These are phyloP conservation scores for Antechinus stuartii DNA, from an alignment of 2,113 vertebrate species.

Conservation along the genomic window DNA sequence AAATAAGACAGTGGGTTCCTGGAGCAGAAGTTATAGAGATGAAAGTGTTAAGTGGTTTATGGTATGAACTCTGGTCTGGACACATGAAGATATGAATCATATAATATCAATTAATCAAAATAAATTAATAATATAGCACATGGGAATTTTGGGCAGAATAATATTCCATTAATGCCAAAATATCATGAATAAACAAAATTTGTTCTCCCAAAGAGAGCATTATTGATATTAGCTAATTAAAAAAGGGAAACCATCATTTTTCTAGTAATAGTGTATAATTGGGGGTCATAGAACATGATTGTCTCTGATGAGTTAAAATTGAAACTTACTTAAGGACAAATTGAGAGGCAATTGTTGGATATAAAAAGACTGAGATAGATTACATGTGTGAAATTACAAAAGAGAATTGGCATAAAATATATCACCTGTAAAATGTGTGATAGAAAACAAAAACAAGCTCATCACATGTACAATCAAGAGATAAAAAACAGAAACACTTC, in stretches of 20 bases:
- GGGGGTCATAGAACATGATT: neutral
- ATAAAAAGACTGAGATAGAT: neutral
- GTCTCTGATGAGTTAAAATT: neutral
- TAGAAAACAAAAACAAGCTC: neutral
- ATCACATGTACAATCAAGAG: neutral
- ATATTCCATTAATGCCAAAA: neutral
- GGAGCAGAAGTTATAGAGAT: neutral
- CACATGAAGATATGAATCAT: neutral
- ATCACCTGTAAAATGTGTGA: neutral
- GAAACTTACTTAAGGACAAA: neutral
- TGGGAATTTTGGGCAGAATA: neutral
- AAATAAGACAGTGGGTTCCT: neutral
- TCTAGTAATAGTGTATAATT: neutral
- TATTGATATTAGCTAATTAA: neutral
- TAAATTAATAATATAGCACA: neutral
- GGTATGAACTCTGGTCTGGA: neutral
- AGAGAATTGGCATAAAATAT: neutral
- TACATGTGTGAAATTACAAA: neutral
- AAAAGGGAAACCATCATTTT: neutral
- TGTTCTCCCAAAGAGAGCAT: neutral
- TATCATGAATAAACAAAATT: neutral
- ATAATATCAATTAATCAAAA: neutral
- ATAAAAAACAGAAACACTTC: neutral
- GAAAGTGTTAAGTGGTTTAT: neutral
- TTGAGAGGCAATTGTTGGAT: neutral